Evolutionary conservation across 2,888 invertebrate genomes (phyloP).

Genomic region (Rhabditophanes sp.): DNA sequence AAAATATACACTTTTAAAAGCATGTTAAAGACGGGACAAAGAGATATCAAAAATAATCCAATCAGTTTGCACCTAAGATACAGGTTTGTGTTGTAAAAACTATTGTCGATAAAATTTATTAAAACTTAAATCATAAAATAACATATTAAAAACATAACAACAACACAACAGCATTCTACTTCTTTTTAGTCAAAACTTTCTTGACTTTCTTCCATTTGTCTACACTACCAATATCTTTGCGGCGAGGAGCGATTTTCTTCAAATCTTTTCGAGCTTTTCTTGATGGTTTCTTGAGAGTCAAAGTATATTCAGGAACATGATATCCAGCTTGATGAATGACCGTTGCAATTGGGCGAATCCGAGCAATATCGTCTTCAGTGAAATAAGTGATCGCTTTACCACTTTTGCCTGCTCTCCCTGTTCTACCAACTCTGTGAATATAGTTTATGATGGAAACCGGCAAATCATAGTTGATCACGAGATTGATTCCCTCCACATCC

Average conservation of each 20-base stretch:
- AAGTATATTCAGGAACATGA: slow-evolving; percentile 75
- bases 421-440: slow-evolving; percentile 73
- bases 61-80: too few relatives aligned
- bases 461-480: slow-evolving; percentile 93
- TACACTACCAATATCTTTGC: slow-evolving; percentile 18
- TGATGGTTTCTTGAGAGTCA: slow-evolving; percentile 49
- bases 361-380: slow-evolving; percentile 69
- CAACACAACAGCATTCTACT: too few relatives aligned
- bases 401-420: slow-evolving; percentile 74
- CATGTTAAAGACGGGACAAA: too few relatives aligned
- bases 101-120: too few relatives aligned
- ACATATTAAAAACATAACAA: too few relatives aligned
- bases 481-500: slow-evolving; percentile 84
- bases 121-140: too few relatives aligned
- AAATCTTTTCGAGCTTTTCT: slow-evolving; percentile 34
- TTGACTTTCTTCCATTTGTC: slow-evolving; percentile 12
- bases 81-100: too few relatives aligned
- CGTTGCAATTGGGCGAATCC: slow-evolving; percentile 72
- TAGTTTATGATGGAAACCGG: slow-evolving; percentile 75
- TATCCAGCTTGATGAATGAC: slow-evolving; percentile 79
- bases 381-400: slow-evolving; percentile 70
- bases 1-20: too few relatives aligned
- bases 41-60: too few relatives aligned
- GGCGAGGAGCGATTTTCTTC: slow-evolving; percentile 20
- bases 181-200: slow-evolving; percentile 6